These are phyloP conservation scores for Andrena marginata DNA, from an alignment of 2,888 invertebrate species.

Conservation along the genomic window DNA sequence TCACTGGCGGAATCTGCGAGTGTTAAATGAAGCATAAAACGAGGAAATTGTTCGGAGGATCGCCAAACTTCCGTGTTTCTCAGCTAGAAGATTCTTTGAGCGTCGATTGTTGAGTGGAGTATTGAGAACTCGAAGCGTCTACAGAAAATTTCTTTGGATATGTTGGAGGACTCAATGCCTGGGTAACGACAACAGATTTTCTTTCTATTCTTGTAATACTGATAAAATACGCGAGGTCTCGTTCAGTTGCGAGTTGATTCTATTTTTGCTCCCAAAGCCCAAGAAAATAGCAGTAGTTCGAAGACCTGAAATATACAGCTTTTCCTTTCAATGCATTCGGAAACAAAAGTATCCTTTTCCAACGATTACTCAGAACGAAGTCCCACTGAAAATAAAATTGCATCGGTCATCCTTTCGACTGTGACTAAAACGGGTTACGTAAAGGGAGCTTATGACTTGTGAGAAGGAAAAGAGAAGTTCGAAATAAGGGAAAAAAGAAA, in stretches of 20 bases:
- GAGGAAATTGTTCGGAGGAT: not conserved
- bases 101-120: not conserved
- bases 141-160: no score
- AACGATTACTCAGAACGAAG: not conserved
- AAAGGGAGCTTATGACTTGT: not conserved
- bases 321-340: no score
- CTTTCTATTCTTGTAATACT: no score
- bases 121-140: not conserved
- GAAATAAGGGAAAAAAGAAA: not conserved
- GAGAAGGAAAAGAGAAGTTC: not conserved
- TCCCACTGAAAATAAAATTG: not conserved
- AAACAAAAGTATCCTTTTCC: no score
- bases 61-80: slow-evolving; percentile 34
- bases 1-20: slow-evolving; percentile 9
- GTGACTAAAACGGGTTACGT: not conserved
- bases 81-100: not conserved
- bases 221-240: no score
- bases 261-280: no score
- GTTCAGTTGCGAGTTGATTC: no score
- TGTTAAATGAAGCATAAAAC: slow-evolving; percentile 25
- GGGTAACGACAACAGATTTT: no score
- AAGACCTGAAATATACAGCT: no score
- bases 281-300: no score
- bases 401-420: no score
- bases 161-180: no score